phyloP scores from a whole-genome alignment of 2,113 vertebrate genomes.

The Catharus fuscescens region DNA sequence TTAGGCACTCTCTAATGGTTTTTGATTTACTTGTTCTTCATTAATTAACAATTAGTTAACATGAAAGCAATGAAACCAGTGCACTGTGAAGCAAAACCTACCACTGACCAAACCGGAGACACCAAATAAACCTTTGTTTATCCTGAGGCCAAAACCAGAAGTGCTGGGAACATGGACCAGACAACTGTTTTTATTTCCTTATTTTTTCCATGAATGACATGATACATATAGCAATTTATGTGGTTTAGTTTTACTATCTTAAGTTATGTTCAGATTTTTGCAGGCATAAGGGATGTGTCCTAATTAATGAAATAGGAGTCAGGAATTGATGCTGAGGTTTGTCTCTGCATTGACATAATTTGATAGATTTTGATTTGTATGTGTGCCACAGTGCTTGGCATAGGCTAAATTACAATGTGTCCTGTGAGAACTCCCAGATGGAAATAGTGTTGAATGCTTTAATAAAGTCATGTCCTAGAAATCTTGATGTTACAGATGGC shows the following conservation, averaged over 20 bases:
- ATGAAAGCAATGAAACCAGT: neutral
- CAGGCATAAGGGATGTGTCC: neutral
- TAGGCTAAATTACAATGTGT: neutral
- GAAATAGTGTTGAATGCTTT: neutral
- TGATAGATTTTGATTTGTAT: neutral
- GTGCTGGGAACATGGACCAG: neutral
- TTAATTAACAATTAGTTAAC: neutral
- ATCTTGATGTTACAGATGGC: neutral
- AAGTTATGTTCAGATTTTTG: neutral
- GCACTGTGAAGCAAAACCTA: neutral
- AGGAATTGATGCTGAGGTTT: neutral
- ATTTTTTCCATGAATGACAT: neutral
- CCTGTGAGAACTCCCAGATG: neutral
- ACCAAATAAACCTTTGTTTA: neutral
- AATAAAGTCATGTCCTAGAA: neutral
- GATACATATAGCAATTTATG: neutral
- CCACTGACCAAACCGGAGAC: neutral
- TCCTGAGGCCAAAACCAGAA: neutral
- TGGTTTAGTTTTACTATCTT: neutral
- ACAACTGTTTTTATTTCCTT: neutral
- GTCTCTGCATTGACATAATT: neutral
- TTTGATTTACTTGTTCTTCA: neutral
- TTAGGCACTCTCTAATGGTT: neutral
- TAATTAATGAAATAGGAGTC: neutral
- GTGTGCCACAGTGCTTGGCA: neutral